Conservation (phyloP, 37 sponge, comb jelly and placozoan genomes). For the Mnemiopsis leidyi region DNA sequence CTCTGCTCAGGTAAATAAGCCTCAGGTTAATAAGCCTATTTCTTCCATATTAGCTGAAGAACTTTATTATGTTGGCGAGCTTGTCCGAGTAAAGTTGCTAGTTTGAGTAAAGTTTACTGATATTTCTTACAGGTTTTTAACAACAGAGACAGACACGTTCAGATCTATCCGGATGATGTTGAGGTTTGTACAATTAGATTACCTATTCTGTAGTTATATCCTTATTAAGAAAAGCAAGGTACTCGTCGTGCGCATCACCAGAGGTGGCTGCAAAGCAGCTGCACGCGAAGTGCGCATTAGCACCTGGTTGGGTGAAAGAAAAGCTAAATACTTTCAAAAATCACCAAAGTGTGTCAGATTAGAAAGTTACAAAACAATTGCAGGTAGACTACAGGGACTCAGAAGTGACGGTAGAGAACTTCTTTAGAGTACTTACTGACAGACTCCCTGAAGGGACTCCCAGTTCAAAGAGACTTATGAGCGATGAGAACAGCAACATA, state of each 20-base stretch:
- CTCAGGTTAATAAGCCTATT: neutral
- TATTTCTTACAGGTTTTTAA: slow-evolving; percentile 76
- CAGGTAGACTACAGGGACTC: slow-evolving; percentile 92
- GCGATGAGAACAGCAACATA: slow-evolving; percentile 92
- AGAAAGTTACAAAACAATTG: neutral
- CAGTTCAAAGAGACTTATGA: slow-evolving; percentile 85
- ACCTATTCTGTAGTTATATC: too few relatives aligned
- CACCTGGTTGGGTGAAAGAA: too few relatives aligned
- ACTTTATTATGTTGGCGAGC: too few relatives aligned
- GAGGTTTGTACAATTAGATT: slow-evolving; percentile 65
- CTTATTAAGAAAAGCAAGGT: too few relatives aligned
- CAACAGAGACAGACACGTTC: slow-evolving; percentile 80
- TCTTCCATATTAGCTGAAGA: too few relatives aligned
- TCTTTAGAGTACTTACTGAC: slow-evolving; percentile 90
- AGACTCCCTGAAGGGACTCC: slow-evolving; percentile 78
- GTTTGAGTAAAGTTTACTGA: too few relatives aligned
- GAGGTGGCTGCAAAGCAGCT: too few relatives aligned
- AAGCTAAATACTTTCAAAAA: too few relatives aligned
- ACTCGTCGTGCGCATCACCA: too few relatives aligned
- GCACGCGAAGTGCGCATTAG: too few relatives aligned
- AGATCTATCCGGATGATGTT: slow-evolving; percentile 93
- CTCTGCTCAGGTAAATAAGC: slow-evolving; percentile 71
- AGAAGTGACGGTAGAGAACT: slow-evolving; percentile 87
- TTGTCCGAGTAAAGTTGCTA: too few relatives aligned
- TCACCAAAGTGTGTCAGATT: too few relatives aligned